Evolutionary conservation across 2,113 vertebrate genomes (phyloP).

Genomic region (Coptodon rendalli): DNA sequence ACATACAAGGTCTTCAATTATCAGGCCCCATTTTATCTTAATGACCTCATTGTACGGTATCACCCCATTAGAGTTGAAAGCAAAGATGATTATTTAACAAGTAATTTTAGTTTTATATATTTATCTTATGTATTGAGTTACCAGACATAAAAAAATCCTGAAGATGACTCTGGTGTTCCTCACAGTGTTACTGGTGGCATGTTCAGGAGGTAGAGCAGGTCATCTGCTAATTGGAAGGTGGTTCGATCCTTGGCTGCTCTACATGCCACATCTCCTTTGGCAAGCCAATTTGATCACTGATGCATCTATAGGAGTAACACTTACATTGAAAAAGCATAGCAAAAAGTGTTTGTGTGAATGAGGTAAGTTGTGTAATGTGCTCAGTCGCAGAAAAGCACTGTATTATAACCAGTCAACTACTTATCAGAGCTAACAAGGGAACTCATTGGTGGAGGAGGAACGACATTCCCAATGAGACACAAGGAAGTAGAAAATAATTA

Average conservation of each 20-base stretch:
- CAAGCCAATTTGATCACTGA: not conserved
- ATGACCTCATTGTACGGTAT: not conserved
- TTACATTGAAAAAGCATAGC: not conserved
- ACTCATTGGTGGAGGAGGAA: not conserved
- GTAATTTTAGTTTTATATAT: not conserved
- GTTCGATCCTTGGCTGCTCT: not conserved
- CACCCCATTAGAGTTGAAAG: not conserved
- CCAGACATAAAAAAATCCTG: not conserved
- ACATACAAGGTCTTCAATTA: not conserved
- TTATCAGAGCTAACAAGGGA: not conserved
- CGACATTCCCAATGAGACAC: not conserved
- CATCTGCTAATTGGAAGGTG: not conserved
- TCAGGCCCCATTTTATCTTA: not conserved
- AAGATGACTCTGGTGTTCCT: accelerated
- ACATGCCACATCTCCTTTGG: not conserved
- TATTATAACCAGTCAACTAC: not conserved
- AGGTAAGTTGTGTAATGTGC: not conserved
- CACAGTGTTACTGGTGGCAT: not conserved
- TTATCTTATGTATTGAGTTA: not conserved
- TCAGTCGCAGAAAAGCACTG: not conserved
- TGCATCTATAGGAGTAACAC: not conserved
- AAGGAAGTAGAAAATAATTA: not conserved
- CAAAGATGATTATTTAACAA: not conserved
- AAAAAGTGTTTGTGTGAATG: not conserved
- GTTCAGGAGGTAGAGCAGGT: not conserved